These are phyloP conservation scores for Acronicta psi DNA, from an alignment of 2,888 invertebrate species.

Conservation along the genomic window DNA sequence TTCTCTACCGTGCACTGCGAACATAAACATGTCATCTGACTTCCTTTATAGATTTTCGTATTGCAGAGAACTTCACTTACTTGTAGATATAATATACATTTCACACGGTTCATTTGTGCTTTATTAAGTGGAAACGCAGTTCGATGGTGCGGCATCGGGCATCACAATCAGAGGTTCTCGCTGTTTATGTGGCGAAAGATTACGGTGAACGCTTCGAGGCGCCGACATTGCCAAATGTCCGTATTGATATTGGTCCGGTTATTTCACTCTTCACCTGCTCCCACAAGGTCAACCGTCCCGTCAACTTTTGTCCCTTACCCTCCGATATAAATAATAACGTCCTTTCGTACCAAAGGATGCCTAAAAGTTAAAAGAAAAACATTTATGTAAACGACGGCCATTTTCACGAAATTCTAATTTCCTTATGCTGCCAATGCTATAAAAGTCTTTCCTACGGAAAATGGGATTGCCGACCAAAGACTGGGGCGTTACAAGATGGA, in stretches of 20 bases:
- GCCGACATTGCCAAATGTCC: conserved; percentile 32
- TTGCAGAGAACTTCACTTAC: conserved; percentile 51
- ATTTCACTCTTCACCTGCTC: conserved; percentile 52
- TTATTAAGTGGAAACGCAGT: conserved; percentile 79
- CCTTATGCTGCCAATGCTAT: conserved; percentile 35
- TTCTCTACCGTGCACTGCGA: conserved; percentile 41
- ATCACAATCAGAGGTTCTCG: conserved; percentile 55
- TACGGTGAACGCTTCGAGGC: conserved; percentile 39
- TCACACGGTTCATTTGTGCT: conserved; percentile 78
- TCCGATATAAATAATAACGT: conserved; percentile 23
- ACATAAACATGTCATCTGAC: conserved; percentile 62
- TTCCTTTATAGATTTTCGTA: conserved; percentile 64
- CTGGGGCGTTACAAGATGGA: conserved; percentile 47
- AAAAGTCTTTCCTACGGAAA: conserved; percentile 53
- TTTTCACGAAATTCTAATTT: conserved; percentile 40
- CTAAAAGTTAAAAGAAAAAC: conserved; percentile 8
- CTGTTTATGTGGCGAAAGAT: conserved; percentile 60
- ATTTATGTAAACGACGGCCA: conserved; percentile 16
- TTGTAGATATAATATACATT: conserved; percentile 75
- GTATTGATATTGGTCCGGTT: conserved; percentile 42
- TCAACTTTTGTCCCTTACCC: conserved; percentile 20
- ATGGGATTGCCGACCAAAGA: conserved; percentile 63
- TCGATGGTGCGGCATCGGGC: conserved; percentile 52
- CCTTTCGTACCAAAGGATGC: conserved; percentile 5
- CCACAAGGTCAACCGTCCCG: conserved; percentile 20